A percentile compares a stretch with the other conserved stretches of the same genome.
These are phyloP conservation scores for Catharus bicknelli DNA, from an alignment of 2,113 vertebrate species.

Conservation along the genomic window DNA sequence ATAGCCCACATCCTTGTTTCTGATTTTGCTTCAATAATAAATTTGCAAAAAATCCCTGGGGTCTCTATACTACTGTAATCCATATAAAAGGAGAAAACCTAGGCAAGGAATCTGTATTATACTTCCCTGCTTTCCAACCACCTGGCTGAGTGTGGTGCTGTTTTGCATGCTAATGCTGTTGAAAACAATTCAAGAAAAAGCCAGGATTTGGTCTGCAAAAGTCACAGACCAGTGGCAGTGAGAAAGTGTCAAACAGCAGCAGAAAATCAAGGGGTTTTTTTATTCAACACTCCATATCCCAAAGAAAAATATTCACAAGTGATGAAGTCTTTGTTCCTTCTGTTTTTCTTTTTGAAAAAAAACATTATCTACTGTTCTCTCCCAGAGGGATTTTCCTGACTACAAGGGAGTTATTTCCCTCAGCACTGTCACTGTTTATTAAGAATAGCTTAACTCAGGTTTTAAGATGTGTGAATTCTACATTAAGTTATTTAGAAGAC, in stretches of 20 bases:
- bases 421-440: not conserved
- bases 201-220: not conserved
- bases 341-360: not conserved
- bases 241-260: not conserved
- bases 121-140: not conserved
- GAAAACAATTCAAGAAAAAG: not conserved
- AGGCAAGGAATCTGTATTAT: not conserved
- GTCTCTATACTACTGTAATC: not conserved
- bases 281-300: not conserved
- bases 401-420: not conserved
- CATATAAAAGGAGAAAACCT: not conserved
- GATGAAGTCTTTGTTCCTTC: not conserved
- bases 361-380: not conserved
- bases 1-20: not conserved
- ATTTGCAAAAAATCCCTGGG: not conserved
- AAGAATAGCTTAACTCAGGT: accelerated
- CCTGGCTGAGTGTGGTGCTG: not conserved
- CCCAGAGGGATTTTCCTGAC: not conserved
- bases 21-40: not conserved
- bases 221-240: not conserved
- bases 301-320: not conserved
- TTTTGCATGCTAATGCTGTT: not conserved
- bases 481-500: not conserved
- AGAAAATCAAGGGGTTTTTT: not conserved
- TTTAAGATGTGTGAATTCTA: not conserved